Evolutionary conservation across 1,140 invertebrate species (phyloP).

Genomic region (Coenobita brevimanus): DNA sequence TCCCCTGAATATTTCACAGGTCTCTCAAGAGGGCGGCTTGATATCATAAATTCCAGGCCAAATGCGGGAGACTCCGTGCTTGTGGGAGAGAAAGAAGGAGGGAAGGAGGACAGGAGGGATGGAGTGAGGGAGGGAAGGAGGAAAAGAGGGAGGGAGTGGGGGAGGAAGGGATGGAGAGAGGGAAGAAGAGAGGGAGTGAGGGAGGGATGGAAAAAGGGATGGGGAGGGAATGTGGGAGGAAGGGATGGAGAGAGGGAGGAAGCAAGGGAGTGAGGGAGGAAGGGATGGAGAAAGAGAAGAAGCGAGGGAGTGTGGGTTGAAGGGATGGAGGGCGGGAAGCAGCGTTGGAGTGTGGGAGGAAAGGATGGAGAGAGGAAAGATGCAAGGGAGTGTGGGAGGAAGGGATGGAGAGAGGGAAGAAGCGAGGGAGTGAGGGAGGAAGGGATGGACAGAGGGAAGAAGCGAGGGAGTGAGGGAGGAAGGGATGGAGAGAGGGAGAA

Average conservation of each 20-base stretch:
- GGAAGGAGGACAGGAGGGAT: not conserved
- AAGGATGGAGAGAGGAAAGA: not conserved
- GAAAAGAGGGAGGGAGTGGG: not conserved
- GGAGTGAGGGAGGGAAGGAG: not conserved
- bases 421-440: not conserved
- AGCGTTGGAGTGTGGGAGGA: not conserved
- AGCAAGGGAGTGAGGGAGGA: not conserved
- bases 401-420: not conserved
- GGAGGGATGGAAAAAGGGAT: not conserved
- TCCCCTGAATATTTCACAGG: not conserved
- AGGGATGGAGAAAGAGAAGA: slow-evolving; percentile 8
- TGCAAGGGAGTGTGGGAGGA: no score
- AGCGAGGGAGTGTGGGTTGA: slow-evolving; percentile 4
- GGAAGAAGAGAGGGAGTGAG: not conserved
- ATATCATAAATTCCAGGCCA: slow-evolving; percentile 3
- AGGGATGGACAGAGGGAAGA: not conserved
- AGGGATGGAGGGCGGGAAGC: not conserved
- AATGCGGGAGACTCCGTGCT: not conserved
- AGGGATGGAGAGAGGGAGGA: slow-evolving; percentile 12
- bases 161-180: not conserved
- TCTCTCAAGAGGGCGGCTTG: not conserved
- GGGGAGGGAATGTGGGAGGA: not conserved
- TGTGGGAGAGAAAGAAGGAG: slow-evolving; percentile 11
- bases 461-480: not conserved
- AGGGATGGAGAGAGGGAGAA: not conserved